These are phyloP conservation scores for Adelges cooleyi DNA, from an alignment of 1,140 invertebrate species.

Conservation along the genomic window DNA sequence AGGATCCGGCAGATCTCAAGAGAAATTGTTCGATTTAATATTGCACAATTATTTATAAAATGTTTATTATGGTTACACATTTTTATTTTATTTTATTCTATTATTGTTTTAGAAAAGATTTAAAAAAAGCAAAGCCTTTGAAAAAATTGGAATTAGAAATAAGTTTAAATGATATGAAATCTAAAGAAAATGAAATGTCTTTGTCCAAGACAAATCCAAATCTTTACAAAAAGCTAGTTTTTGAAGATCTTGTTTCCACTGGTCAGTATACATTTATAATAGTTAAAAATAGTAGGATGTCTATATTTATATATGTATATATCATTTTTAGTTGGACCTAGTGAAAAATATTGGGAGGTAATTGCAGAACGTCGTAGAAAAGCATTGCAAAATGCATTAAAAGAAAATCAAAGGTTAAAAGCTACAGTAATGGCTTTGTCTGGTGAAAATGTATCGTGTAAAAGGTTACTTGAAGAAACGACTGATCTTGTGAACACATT, in stretches of 20 bases:
- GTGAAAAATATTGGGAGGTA: slow-evolving; percentile 55
- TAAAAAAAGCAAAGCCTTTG: neutral
- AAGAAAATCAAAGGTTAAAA: slow-evolving; percentile 46
- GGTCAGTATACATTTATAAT: slow-evolving; percentile 8
- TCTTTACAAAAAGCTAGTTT: slow-evolving; percentile 23
- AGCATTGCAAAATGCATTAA: slow-evolving; percentile 50
- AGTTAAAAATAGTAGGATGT: too few species aligned
- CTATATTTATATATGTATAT: neutral
- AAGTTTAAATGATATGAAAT: neutral
- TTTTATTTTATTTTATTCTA: neutral
- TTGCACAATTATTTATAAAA: neutral
- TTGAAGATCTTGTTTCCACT: slow-evolving; percentile 31
- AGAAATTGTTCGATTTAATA: neutral
- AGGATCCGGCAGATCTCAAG: slow-evolving; percentile 29
- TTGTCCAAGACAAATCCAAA: slow-evolving; percentile 8
- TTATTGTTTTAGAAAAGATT: neutral
- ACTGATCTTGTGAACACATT: slow-evolving; percentile 52
- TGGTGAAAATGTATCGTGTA: slow-evolving; percentile 50
- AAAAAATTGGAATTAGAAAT: neutral
- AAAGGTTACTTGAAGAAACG: slow-evolving; percentile 55
- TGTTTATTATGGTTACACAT: neutral
- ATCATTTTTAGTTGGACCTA: slow-evolving; percentile 41
- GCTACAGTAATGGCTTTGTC: slow-evolving; percentile 45
- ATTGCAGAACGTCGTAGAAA: slow-evolving; percentile 51
- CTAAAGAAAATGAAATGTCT: neutral